Conservation (phyloP, 92 coral and sea anemone genomes). For the Bergia sp. region DNA sequence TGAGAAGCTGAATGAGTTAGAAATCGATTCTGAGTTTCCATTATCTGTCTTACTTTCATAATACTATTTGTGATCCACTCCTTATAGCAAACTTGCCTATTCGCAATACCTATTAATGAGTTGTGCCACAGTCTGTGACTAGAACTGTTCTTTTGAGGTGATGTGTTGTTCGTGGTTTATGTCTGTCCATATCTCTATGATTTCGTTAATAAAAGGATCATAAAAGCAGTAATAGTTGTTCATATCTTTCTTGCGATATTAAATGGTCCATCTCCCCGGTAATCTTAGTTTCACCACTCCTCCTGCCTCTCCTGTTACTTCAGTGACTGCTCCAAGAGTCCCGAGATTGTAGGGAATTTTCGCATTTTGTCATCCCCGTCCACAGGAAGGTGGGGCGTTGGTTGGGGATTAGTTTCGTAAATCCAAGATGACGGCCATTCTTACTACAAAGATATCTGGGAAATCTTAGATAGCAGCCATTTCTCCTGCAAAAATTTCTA, state of each 20-base stretch:
- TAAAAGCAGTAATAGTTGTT: not conserved
- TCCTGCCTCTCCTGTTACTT: slow-evolving; percentile 17
- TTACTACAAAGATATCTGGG: slow-evolving; percentile 11
- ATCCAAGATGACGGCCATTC: slow-evolving; percentile 21
- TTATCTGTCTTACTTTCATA: slow-evolving; percentile 33
- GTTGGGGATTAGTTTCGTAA: slow-evolving; percentile 9
- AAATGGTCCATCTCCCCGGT: not conserved
- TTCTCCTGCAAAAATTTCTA: not conserved
- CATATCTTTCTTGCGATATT: slow-evolving; percentile 12
- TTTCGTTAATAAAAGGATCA: slow-evolving; percentile 11
- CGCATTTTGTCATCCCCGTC: slow-evolving; percentile 35
- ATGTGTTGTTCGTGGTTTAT: slow-evolving; percentile 34
- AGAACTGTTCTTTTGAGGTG: slow-evolving; percentile 28
- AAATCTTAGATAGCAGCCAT: not conserved
- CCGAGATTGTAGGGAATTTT: slow-evolving; percentile 36
- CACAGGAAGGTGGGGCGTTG: slow-evolving; percentile 44
- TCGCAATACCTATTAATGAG: slow-evolving; percentile 23
- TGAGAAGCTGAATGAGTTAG: not conserved
- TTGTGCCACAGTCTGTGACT: slow-evolving; percentile 28
- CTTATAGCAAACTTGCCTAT: not conserved
- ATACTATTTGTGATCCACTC: slow-evolving; percentile 21
- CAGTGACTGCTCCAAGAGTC: slow-evolving; percentile 33
- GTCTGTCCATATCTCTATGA: slow-evolving; percentile 21
- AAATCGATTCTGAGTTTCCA: not conserved
- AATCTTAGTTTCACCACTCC: not conserved